These are phyloP conservation scores for Homarus americanus DNA, from an alignment of 1,140 invertebrate genomes.

Conservation along the genomic window DNA sequence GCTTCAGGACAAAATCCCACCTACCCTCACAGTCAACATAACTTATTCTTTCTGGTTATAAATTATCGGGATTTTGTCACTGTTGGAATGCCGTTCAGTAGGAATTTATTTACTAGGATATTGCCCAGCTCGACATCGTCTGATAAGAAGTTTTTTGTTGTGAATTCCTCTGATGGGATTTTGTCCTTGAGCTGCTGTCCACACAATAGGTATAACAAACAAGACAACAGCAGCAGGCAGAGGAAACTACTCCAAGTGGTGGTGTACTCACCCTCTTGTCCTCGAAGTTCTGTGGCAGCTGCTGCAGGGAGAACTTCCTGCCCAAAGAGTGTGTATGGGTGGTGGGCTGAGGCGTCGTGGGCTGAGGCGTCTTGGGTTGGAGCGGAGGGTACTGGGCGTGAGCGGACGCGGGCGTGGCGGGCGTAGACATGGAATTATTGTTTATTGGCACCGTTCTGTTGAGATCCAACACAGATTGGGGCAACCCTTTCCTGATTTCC, in stretches of 20 bases:
- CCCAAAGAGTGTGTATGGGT: conserved; percentile 56
- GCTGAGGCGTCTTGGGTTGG: conserved; percentile 36
- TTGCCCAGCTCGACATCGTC: no score
- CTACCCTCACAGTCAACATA: no score
- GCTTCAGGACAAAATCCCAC: no score
- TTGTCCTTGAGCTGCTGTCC: no score
- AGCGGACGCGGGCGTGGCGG: conserved; percentile 45
- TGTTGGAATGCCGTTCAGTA: no score
- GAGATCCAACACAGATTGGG: conserved; percentile 50
- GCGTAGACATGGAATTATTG: conserved; percentile 45
- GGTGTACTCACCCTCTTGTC: conserved; percentile 60
- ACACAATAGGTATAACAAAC: background rate
- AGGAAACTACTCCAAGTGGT: no score
- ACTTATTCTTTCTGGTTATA: no score
- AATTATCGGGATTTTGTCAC: no score
- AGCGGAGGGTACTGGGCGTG: conserved; percentile 54
- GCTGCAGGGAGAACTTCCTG: conserved; percentile 64
- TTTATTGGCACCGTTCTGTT: background rate
- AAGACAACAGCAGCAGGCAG: background rate
- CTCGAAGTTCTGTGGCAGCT: conserved; percentile 43
- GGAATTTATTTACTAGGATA: no score
- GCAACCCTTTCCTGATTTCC: conserved; percentile 39
- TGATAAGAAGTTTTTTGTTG: no score
- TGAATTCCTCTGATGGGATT: no score
- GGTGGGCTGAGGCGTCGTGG: background rate